Conservation (phyloP, 1,140 invertebrate species). For the Drosophila pseudoobscura region DNA sequence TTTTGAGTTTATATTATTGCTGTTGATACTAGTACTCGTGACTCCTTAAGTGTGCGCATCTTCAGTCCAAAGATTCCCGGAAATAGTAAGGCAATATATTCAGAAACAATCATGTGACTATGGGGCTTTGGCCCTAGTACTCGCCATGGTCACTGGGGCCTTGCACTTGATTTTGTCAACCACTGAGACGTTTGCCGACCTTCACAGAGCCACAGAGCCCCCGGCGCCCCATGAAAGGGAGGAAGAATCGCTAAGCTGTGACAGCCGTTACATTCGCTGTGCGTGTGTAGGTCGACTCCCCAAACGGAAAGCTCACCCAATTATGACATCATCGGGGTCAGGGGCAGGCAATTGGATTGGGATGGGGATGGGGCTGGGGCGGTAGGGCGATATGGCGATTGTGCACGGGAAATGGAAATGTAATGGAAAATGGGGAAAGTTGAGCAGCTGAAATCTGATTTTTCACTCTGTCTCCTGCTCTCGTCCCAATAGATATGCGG, state of each 20-base stretch:
- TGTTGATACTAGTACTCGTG: too few relatives aligned
- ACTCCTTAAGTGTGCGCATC: too few relatives aligned
- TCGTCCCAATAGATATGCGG: slow-evolving; percentile 86
- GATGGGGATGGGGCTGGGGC: not conserved
- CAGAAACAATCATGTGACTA: not conserved
- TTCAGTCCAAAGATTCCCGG: too few relatives aligned
- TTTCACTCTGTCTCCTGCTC: slow-evolving; percentile 23
- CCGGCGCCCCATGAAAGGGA: not conserved
- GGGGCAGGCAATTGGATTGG: slow-evolving; percentile 24
- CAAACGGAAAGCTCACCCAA: slow-evolving; percentile 23
- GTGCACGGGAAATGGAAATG: slow-evolving; percentile 5
- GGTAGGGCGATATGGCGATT: too few relatives aligned
- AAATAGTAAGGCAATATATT: too few relatives aligned
- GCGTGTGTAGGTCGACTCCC: slow-evolving; percentile 20
- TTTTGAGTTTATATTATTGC: too few relatives aligned
- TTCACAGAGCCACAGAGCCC: slow-evolving; percentile 13
- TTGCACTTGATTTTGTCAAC: slow-evolving; percentile 49
- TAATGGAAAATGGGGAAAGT: slow-evolving; percentile 16
- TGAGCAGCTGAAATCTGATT: slow-evolving; percentile 32
- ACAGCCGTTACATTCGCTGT: slow-evolving; percentile 35
- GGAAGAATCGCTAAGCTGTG: slow-evolving; percentile 31
- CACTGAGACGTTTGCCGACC: slow-evolving; percentile 26
- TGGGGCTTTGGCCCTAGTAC: not conserved
- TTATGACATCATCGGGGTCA: slow-evolving; percentile 68
- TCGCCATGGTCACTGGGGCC: slow-evolving; percentile 3